Evolutionary conservation across 2,797 vertebrate genomes (phyloP).

Genomic region (Menidia menidia): DNA sequence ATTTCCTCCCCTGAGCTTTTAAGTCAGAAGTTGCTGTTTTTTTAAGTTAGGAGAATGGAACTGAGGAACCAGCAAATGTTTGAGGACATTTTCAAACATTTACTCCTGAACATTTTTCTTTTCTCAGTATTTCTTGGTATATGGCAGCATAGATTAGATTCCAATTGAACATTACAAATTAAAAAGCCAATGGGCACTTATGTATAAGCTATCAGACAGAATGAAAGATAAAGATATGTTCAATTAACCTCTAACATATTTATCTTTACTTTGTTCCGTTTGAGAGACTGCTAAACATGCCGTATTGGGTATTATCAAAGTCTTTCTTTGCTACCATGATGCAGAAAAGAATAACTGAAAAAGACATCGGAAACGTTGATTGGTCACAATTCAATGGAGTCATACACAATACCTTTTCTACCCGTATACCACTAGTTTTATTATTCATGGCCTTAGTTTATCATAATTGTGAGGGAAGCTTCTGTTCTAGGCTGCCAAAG

Average conservation of each 20-base stretch:
- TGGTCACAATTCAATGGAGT: neutral
- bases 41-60: neutral
- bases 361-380: constrained; percentile 2
- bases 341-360: neutral
- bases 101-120: neutral
- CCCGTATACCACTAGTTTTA: neutral
- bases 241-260: neutral
- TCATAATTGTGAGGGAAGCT: constrained; percentile 24
- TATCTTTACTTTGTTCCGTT: constrained; percentile 11
- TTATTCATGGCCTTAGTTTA: constrained; percentile 11
- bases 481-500: constrained; percentile 25
- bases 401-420: neutral
- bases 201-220: too few species aligned
- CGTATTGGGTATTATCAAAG: neutral
- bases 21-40: neutral
- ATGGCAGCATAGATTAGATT: constrained; percentile 13
- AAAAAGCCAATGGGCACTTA: neutral
- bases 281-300: neutral
- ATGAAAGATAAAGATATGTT: neutral
- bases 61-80: neutral
- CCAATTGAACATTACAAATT: constrained; percentile 12
- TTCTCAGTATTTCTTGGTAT: neutral
- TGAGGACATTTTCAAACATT: neutral
- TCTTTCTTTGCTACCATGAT: neutral
- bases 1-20: neutral